These are phyloP conservation scores for Sigmodon hispidus DNA, from an alignment of 2,113 vertebrate genomes.

Conservation along the genomic window DNA sequence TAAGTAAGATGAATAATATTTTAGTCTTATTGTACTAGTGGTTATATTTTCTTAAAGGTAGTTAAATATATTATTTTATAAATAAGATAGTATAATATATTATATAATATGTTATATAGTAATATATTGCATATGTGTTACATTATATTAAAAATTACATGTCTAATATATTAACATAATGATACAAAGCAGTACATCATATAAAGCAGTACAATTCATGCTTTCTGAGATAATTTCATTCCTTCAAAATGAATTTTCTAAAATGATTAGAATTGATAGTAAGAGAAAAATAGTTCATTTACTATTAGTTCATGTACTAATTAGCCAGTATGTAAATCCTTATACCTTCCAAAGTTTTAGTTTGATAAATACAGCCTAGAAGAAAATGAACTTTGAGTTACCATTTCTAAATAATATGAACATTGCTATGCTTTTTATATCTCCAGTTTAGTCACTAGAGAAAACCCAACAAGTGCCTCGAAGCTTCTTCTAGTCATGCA, in stretches of 20 bases:
- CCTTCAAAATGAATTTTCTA: not conserved
- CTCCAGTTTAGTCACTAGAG: conserved; percentile 56
- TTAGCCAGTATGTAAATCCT: not conserved
- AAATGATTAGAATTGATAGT: not conserved
- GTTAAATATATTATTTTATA: conserved; percentile 50
- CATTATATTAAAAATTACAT: no score
- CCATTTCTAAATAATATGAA: conserved; percentile 49
- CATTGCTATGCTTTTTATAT: conserved; percentile 66
- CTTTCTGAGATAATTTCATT: not conserved
- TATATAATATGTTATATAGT: no score
- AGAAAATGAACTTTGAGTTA: conserved; percentile 17
- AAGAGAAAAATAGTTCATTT: conserved; percentile 14
- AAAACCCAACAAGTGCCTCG: conserved; percentile 72
- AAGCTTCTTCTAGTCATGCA: conserved; percentile 76
- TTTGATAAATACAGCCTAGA: not conserved
- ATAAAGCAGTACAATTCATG: not conserved
- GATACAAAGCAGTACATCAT: not conserved
- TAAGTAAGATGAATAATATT: not conserved
- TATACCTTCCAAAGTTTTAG: not conserved
- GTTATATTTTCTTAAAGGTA: conserved; percentile 52
- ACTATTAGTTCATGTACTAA: not conserved
- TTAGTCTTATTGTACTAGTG: not conserved
- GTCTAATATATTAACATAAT: no score
- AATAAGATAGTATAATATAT: no score
- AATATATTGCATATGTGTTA: no score